phyloP scores from a whole-genome alignment of 2,888 invertebrate genomes.

The Norana najaformis region DNA sequence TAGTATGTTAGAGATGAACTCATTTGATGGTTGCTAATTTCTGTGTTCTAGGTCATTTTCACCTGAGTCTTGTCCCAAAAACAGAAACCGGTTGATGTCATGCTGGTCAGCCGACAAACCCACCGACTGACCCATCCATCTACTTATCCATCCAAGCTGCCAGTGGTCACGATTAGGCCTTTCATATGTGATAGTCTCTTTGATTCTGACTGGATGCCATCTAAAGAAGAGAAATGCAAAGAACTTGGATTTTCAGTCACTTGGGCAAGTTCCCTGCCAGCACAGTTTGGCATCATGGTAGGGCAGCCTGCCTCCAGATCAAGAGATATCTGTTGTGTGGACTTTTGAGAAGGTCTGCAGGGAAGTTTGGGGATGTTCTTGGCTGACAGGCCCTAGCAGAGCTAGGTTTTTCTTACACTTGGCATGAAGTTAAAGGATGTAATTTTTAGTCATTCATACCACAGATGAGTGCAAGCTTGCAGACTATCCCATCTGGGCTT shows the following conservation, averaged over 20 bases:
- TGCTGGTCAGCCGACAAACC: neutral
- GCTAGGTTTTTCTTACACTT: neutral
- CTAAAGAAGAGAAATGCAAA: neutral
- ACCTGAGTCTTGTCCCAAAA: neutral
- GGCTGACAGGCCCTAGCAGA: neutral
- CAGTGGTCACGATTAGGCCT: neutral
- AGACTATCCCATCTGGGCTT: neutral
- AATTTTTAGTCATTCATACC: neutral
- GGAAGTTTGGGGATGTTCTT: neutral
- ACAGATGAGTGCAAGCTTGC: neutral
- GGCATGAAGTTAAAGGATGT: neutral
- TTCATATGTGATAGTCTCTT: constrained; percentile 13
- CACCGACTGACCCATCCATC: neutral
- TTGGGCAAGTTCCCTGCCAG: neutral
- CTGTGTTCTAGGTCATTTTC: constrained; percentile 10
- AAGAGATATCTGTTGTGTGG: neutral
- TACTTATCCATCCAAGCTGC: neutral
- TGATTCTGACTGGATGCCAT: neutral
- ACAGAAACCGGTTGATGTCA: constrained; percentile 19
- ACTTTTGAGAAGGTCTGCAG: neutral
- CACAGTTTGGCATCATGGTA: neutral
- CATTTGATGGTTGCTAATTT: neutral
- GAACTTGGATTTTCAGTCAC: neutral
- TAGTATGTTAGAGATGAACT: no score
- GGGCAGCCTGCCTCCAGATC: neutral